These are phyloP conservation scores for Drosophila cardini DNA, from an alignment of 1,140 invertebrate species.

Conservation along the genomic window DNA sequence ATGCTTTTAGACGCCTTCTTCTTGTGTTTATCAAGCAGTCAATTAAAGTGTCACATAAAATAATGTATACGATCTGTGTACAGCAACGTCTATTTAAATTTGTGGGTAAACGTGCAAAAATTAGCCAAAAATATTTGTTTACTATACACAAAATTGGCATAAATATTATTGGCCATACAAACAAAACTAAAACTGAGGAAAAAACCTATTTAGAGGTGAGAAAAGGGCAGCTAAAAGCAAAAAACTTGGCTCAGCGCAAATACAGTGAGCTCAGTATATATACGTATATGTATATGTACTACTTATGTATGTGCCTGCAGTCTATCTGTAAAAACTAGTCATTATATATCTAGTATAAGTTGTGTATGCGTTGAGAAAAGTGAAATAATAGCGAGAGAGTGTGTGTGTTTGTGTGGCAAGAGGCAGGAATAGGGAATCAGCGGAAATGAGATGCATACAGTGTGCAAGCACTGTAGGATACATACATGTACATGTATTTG, in stretches of 20 bases:
- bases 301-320: background rate
- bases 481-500: background rate
- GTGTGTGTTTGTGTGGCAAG: background rate
- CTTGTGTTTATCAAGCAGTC: constrained; percentile 7
- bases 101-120: constrained; percentile 22
- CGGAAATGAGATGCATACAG: constrained; percentile 28
- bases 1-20: background rate
- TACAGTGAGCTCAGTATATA: constrained; percentile 22
- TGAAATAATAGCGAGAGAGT: constrained; percentile 7
- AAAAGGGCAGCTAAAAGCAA: constrained; percentile 23
- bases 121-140: constrained; percentile 43
- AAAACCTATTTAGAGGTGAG: background rate
- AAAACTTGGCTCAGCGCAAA: constrained; percentile 26
- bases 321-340: constrained; percentile 10
- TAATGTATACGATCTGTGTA: constrained; percentile 17
- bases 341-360: constrained; percentile 58
- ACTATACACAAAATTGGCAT: constrained; percentile 36
- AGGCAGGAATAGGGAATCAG: background rate
- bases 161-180: constrained; percentile 30
- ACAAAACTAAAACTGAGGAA: background rate
- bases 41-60: constrained; percentile 1
- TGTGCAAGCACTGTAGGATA: constrained; percentile 39
- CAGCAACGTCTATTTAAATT: background rate
- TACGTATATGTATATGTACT: background rate
- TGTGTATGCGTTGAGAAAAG: constrained; percentile 49